Evolutionary conservation across 1,140 invertebrate species (phyloP).

Genomic region (Heliothis subflexa): DNA sequence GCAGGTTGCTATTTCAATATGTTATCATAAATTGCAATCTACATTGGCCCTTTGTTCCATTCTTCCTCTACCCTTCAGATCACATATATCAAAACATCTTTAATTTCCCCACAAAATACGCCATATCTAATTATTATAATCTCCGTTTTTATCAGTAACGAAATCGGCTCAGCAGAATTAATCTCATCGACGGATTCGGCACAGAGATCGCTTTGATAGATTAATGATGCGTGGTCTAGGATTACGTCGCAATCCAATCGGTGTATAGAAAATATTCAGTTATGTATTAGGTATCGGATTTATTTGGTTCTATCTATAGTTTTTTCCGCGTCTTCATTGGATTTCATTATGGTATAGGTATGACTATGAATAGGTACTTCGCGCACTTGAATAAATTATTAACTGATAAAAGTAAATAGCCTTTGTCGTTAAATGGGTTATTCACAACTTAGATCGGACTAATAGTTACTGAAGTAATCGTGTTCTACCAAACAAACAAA

Average conservation of each 20-base stretch:
- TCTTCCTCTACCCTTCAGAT: background rate
- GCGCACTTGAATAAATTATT: no score
- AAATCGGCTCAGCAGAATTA: slow-evolving; percentile 44
- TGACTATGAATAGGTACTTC: no score
- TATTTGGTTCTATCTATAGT: background rate
- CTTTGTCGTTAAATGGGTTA: no score
- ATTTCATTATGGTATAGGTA: no score
- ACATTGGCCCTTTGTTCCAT: no score
- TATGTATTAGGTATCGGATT: background rate
- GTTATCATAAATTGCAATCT: no score
- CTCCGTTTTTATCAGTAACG: slow-evolving; percentile 14
- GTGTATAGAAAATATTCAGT: slow-evolving; percentile 17
- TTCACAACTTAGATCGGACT: no score
- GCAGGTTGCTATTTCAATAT: no score
- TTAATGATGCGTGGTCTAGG: slow-evolving; percentile 9
- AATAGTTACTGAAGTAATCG: no score
- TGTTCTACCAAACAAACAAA: no score
- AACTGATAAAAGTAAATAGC: no score
- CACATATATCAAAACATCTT: background rate
- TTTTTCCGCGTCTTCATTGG: background rate
- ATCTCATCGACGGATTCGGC: slow-evolving; percentile 37
- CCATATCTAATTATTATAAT: slow-evolving; percentile 28
- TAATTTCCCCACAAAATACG: background rate
- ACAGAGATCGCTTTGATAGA: slow-evolving; percentile 21
- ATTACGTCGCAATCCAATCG: slow-evolving; percentile 19